phyloP scores from a whole-genome alignment of 2,113 vertebrate genomes.

The Jaculus jaculus region DNA sequence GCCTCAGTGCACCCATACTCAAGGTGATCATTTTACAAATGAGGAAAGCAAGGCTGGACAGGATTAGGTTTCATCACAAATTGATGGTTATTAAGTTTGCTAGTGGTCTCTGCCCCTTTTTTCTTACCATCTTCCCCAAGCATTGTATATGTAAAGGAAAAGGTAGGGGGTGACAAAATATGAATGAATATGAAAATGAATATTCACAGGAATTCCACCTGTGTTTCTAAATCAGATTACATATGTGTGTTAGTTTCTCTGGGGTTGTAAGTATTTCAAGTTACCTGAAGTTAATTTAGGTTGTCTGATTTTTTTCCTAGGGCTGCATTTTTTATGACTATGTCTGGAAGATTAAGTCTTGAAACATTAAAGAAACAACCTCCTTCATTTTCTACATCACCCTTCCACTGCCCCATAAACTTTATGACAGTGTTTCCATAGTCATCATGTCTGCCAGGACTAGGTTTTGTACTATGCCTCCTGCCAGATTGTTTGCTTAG shows the following conservation, averaged over 20 bases:
- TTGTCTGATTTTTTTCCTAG: conserved; percentile 35
- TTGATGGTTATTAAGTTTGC: neutral
- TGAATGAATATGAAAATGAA: neutral
- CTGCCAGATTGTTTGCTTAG: conserved; percentile 73
- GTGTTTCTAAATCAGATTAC: neutral
- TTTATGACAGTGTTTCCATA: conserved; percentile 53
- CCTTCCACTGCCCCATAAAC: neutral
- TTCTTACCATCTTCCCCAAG: neutral
- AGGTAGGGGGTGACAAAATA: neutral
- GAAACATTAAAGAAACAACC: conserved; percentile 47
- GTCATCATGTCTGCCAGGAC: conserved; percentile 19
- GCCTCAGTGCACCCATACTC: no score
- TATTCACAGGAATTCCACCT: neutral
- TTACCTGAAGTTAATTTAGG: neutral
- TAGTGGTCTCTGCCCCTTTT: neutral
- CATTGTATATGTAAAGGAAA: neutral
- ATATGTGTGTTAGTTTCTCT: neutral
- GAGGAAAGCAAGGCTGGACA: no score
- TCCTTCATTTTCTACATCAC: conserved; percentile 1
- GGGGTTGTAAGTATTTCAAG: neutral
- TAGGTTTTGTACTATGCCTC: conserved; percentile 50
- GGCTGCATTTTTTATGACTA: conserved; percentile 10
- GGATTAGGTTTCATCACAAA: neutral
- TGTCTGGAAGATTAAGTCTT: conserved; percentile 35
- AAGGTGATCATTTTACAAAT: no score